Evolutionary conservation across 1,140 invertebrate genomes (phyloP), one percentile per base, ranked within the genome.

Genomic region (Sitobion miscanthi): DNA sequence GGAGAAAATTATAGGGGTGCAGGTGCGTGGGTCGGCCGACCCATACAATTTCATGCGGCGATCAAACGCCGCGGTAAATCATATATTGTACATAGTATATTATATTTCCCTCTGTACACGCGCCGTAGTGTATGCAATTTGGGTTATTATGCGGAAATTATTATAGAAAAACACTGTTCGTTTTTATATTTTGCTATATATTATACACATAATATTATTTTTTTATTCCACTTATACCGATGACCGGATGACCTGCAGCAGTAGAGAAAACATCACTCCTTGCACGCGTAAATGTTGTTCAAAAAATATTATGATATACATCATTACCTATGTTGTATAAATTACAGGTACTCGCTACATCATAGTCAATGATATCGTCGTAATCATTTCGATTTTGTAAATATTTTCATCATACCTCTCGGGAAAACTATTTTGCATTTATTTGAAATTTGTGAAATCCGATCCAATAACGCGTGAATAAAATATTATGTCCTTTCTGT

Each of bases 1-100:
- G 49, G 9, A 83, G 69, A 49, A 92, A 92, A 92, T 92, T 92
- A 92, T 52, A 92, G 90, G 45, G 45, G 2, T 49, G 52, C 52
- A 54, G 62, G 90, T 38, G n/a, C 21, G n/a, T 91, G 90, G 47
- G 45, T 1, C 17, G 69, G 45, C 25, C 45, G n/a, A 91, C 25
- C 69, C 45, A 92, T 83, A 92, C 21, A 83, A 83, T 92, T 83
- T 35, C 69, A 7, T 21, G 90, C 42, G 14, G 47, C 69, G 21
- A 83, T 83, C 62, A 69, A 45, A 62, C 57, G 20, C 23, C 5
- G 5, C 7, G 25, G 57, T 62, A 90, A 62, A 90, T 90, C 38
- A 69, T 69, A 90, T 38, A 49, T 8, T 88, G 49, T 49, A n/a
- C 45, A n/a, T 30, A n/a, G 3, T 85, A 85, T 25, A 85, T 45